phyloP scores from a whole-genome alignment of 2,888 invertebrate species.

The Stenodema calcarata region DNA sequence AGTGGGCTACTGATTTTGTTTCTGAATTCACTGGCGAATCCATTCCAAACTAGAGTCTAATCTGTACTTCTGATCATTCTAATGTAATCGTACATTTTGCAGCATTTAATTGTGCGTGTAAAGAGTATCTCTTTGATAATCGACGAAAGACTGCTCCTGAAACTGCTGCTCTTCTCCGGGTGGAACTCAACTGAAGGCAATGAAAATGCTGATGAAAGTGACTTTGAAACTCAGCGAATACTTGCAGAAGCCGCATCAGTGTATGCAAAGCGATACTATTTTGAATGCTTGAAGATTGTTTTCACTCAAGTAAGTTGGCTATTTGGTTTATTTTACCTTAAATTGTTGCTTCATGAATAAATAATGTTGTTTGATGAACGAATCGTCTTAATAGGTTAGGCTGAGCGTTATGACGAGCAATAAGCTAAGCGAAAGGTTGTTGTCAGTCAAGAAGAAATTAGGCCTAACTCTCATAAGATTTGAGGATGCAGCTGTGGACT shows the following conservation, averaged over 20 bases:
- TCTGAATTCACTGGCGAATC: too few species aligned
- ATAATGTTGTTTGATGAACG: neutral
- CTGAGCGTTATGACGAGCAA: conserved; percentile 88
- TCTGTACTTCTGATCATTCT: too few species aligned
- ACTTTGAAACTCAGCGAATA: conserved; percentile 80
- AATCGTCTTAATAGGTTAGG: conserved; percentile 70
- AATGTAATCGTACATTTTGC: too few species aligned
- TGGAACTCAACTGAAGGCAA: conserved; percentile 66
- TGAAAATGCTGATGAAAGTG: conserved; percentile 72
- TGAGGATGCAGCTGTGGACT: conserved; percentile 93
- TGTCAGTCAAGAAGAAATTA: conserved; percentile 80
- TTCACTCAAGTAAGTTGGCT: conserved; percentile 71
- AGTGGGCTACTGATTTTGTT: neutral
- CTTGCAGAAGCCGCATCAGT: conserved; percentile 81
- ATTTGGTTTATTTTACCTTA: too few species aligned
- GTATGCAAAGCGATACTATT: conserved; percentile 84
- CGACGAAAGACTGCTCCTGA: conserved; percentile 84
- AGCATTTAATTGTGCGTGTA: conserved; percentile 80
- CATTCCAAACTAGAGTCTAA: too few species aligned
- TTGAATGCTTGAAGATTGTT: conserved; percentile 79
- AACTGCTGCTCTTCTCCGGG: conserved; percentile 66
- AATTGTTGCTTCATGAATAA: neutral
- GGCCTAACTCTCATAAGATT: conserved; percentile 92
- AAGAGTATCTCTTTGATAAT: conserved; percentile 84
- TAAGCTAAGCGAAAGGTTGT: conserved; percentile 79